Base-by-base conservation (phyloP, 2,797 vertebrate species). In the Anabacerthia variegaticeps region DNA sequence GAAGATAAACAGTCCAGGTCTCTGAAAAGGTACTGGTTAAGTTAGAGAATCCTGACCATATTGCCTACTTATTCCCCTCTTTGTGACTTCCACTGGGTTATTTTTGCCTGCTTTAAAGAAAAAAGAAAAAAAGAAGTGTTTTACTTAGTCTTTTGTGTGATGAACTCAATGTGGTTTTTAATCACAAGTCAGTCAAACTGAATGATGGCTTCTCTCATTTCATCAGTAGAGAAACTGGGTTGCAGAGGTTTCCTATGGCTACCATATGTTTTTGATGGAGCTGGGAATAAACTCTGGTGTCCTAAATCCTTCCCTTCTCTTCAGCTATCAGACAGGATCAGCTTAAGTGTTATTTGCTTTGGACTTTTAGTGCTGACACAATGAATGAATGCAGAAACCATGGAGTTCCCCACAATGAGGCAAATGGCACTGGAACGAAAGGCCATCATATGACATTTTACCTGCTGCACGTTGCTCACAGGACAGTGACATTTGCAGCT, bases 401-500 rank as follows among this genome's bases (percentile, higher is more conserved):
- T 6, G 54, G 85, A 37, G 68, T 55, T 41, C 12, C 48, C 65
- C 56, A 58, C 90, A 71, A 8, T 51, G 77, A 61, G 85, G 44
- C 17, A 9, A 58, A 34, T 27, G 2, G 65, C 20, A 4, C 28
- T 81, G 76, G 49, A 34, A 56, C 3, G 3, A 95, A 93, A 88
- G 89, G 94, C 91, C 76, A 76, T 46, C 41, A 0, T 26, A 56
- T 94, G 96, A 88, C 93, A 92, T 96, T 96, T 89, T 89, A 37
- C 78, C 63, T 86, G 2, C 68, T 32, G 1, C 39, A 34, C 37
- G 79, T 58, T 75, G 72, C 85, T 95, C 79, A 24, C 77, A 56
- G 85, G 85, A 61, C 92, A 32, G 44, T 96, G 95, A 85, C 90
- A 89, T 95, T 94, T 96, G 87, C 95, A 88, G 91, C 44, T 75